Conservation (phyloP, 1,140 invertebrate species). For the Pseudomyrmex cubaensis region DNA sequence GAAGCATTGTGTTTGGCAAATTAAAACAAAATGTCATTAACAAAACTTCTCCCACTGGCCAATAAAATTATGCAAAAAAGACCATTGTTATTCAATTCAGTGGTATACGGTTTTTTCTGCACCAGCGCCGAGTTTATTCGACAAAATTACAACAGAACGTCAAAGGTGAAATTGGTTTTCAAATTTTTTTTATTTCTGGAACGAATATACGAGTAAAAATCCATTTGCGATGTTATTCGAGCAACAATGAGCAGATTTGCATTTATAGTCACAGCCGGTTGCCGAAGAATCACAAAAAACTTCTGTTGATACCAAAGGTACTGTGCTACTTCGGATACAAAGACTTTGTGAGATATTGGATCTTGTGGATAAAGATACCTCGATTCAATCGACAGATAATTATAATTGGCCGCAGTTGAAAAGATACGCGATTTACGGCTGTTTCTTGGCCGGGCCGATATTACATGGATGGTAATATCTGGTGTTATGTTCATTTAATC, state of each 20-base stretch:
- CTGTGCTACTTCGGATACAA: slow-evolving; percentile 60
- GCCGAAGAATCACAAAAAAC: background rate
- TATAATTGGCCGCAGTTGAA: slow-evolving; percentile 79
- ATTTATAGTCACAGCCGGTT: slow-evolving; percentile 2
- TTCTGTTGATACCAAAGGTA: slow-evolving; percentile 38
- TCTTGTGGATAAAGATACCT: slow-evolving; percentile 58
- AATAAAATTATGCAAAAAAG: slow-evolving; percentile 80
- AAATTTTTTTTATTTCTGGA: background rate
- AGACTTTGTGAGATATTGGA: slow-evolving; percentile 68
- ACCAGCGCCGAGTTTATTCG: slow-evolving; percentile 92
- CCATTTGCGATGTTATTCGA: background rate
- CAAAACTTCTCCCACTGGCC: slow-evolving; percentile 44
- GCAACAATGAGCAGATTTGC: background rate
- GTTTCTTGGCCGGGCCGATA: slow-evolving; percentile 78
- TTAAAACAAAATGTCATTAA: slow-evolving; percentile 56
- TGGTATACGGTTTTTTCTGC: slow-evolving; percentile 91
- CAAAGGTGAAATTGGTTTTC: slow-evolving; percentile 65
- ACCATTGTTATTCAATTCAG: slow-evolving; percentile 90
- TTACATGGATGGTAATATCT: slow-evolving; percentile 79
- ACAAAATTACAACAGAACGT: slow-evolving; percentile 87
- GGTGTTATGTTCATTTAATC: background rate
- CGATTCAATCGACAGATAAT: slow-evolving; percentile 11
- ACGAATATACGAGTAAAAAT: background rate
- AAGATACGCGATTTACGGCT: slow-evolving; percentile 80
- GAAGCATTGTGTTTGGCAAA: background rate